Evolutionary conservation across 2,797 vertebrate species (phyloP).

Genomic region (Epinephelus malabaricus): DNA sequence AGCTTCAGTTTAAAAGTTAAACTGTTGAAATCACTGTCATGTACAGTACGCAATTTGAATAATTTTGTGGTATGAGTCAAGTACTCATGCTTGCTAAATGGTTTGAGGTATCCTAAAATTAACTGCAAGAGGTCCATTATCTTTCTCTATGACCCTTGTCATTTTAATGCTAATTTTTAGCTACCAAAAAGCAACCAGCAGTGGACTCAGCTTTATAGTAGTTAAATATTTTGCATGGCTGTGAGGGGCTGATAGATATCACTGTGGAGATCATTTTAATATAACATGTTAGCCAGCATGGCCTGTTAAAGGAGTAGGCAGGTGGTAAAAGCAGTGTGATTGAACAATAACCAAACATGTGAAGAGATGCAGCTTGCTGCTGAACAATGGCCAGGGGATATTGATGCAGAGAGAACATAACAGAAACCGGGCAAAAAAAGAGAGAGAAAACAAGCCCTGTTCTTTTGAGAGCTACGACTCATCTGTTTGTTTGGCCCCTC

Average conservation of each 20-base stretch:
- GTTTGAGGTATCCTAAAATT: constrained; percentile 35
- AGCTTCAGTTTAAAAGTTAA: constrained; percentile 4
- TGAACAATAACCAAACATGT: constrained; percentile 62
- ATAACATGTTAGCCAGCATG: constrained; percentile 19
- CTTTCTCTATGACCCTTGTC: constrained; percentile 37
- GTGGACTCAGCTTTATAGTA: background rate
- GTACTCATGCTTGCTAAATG: constrained; percentile 27
- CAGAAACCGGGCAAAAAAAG: background rate
- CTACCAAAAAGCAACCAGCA: background rate
- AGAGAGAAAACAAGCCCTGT: background rate
- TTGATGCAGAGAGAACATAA: constrained; percentile 19
- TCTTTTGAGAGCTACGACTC: constrained; percentile 44
- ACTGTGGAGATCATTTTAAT: constrained; percentile 39
- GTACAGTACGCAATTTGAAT: constrained; percentile 3
- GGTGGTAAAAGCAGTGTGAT: constrained; percentile 55
- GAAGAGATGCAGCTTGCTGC: constrained; percentile 53
- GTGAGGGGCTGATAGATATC: constrained; percentile 42
- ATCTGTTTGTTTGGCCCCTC: constrained; percentile 31
- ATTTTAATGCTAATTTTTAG: constrained; percentile 14
- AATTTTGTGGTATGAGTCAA: constrained; percentile 23
- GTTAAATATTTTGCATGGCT: constrained; percentile 1
- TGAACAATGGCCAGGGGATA: constrained; percentile 47
- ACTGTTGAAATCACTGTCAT: background rate
- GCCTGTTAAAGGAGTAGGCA: constrained; percentile 65
- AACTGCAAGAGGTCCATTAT: constrained; percentile 50